Base-by-base conservation (phyloP, 2,888 invertebrate species). In the Cephus sareptanus region DNA sequence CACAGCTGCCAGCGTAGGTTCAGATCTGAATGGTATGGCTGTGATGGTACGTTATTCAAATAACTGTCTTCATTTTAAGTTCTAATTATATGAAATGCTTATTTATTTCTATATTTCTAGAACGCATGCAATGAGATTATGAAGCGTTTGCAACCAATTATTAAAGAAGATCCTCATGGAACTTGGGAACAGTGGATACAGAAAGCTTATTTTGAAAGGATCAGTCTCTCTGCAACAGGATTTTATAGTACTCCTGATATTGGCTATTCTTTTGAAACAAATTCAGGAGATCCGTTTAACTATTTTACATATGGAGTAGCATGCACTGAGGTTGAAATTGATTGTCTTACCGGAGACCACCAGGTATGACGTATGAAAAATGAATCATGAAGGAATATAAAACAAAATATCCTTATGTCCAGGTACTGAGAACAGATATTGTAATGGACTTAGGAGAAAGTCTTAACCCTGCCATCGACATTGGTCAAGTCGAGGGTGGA, bases 391-490 rank as follows among this genome's bases (percentile, higher is more conserved):
- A 23, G 9, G 6, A 23, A 56, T 2, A 23, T 56, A 56, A 23
- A 56, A 56, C 56, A 56, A 56, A 56, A 2, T 23, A 56, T 56
- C 56, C 30, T 69, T 71, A 34, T 70, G 77, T 83, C 33, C 84
- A 94, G 94, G 95, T 98, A 1, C 91, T 97, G 68, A 94, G 96
- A 87, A 96, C 97, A 0, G 98, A 99, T 87, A 98, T 99, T 85
- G 98, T 99, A 0, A 98, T 99, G 98, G 99, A 99, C 92, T 94
- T 99, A 84, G 98, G 98, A 0, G 95, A 97, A 85, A 98, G 98
- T 92, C 92, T 99, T 77, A 99, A 99, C 92, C 99, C 99, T 4
- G 98, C 98, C 1, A 97, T 99, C 82, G 99, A 99, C 87, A 96
- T 99, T 85, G 99, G 98, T 0, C 99, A 99, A 93, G 96, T 99